Conservation (phyloP, 2,113 vertebrate genomes). For the Etia nguti region DNA sequence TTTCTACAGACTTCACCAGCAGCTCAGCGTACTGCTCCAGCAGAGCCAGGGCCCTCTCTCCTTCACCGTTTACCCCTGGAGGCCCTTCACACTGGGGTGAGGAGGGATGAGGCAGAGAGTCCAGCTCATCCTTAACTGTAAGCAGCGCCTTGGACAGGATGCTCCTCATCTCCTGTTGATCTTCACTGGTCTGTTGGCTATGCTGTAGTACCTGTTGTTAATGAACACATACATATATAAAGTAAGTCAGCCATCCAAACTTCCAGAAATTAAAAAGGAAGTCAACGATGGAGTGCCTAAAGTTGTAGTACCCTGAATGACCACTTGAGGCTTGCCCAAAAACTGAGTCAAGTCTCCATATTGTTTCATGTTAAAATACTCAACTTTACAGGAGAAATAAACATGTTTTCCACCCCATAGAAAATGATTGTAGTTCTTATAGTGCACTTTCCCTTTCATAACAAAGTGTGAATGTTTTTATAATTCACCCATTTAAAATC, state of each 20-base stretch:
- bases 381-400: rapidly evolving
- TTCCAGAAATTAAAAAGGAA: not conserved
- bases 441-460: rapidly evolving
- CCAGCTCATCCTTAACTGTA: constrained; percentile 77
- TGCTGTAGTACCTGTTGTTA: constrained; percentile 39
- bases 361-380: not conserved
- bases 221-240: not conserved
- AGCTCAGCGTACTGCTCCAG: constrained; percentile 92
- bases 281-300: not conserved
- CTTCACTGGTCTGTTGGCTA: not conserved
- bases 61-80: constrained; percentile 40
- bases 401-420: not conserved
- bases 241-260: not conserved
- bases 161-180: constrained; percentile 74
- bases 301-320: rapidly evolving
- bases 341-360: rapidly evolving
- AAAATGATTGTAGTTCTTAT: not conserved
- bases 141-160: constrained; percentile 80
- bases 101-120: constrained; percentile 66
- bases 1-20: constrained; percentile 89
- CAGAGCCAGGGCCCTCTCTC: constrained; percentile 82
- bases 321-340: not conserved
- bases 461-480: not conserved
- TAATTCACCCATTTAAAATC: rapidly evolving
- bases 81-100: not conserved